Percentiles rank a stretch among this genome's conserved stretches.
Evolutionary conservation across 2,888 invertebrate genomes (phyloP).

Genomic region (Drosophila antonietae): DNA sequence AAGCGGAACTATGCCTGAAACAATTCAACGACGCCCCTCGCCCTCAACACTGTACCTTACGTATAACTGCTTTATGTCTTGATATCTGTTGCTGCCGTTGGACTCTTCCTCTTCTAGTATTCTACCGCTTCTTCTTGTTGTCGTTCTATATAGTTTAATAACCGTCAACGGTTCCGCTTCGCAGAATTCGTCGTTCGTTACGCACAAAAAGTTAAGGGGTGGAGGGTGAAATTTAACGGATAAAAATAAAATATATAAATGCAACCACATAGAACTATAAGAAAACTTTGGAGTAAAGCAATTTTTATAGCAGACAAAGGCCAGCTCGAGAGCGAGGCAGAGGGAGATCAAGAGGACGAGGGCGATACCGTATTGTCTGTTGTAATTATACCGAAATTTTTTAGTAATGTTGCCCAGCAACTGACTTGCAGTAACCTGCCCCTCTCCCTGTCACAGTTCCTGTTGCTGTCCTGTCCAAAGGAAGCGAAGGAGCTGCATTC

Average conservation of each 20-base stretch:
- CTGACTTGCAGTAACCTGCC: constrained; percentile 20
- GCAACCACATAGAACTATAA: constrained; percentile 23
- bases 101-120: constrained; percentile 14
- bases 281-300: constrained; percentile 34
- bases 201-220: constrained; percentile 21
- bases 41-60: background rate
- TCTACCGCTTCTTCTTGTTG: constrained; percentile 5
- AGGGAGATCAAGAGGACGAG: background rate
- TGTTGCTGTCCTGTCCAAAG: background rate
- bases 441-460: background rate
- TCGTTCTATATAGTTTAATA: constrained; percentile 70
- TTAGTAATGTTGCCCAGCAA: constrained; percentile 44
- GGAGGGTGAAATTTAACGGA: constrained; percentile 1
- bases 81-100: constrained; percentile 45
- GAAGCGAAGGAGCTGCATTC: constrained; percentile 39
- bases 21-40: constrained; percentile 26
- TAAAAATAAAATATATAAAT: background rate
- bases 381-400: constrained; percentile 48
- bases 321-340: constrained; percentile 2
- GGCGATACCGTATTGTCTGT: constrained; percentile 44
- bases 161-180: constrained; percentile 78
- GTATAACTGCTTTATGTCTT: constrained; percentile 30
- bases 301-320: constrained; percentile 27
- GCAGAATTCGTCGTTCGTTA: constrained; percentile 58
- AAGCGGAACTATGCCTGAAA: constrained; percentile 79